phyloP scores from a whole-genome alignment of 2,888 invertebrate species.

The Brenthis daphne region DNA sequence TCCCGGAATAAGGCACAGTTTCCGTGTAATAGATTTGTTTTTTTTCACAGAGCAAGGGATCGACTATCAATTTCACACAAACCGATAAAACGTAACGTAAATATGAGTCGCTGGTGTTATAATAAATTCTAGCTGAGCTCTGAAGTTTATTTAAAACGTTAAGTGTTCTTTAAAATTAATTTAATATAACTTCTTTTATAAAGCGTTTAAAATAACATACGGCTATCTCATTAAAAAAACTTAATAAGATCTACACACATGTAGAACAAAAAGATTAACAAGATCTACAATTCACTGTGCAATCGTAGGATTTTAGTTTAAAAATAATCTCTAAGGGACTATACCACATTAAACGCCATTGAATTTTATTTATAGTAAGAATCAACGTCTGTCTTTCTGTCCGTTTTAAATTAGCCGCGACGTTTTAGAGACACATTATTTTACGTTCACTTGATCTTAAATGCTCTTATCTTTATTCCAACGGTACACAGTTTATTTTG shows the following conservation, averaged over 20 bases:
- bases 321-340: constrained; percentile 56
- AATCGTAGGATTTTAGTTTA: constrained; percentile 49
- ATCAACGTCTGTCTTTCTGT: constrained; percentile 56
- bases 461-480: constrained; percentile 9
- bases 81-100: too few species aligned
- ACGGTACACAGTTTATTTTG: constrained; percentile 13
- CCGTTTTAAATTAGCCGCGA: constrained; percentile 69
- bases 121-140: too few species aligned
- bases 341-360: constrained; percentile 55
- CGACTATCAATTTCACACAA: too few species aligned
- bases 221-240: constrained; percentile 7
- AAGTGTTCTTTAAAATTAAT: too few species aligned
- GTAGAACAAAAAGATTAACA: constrained; percentile 19
- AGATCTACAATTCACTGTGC: constrained; percentile 37
- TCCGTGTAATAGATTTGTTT: too few species aligned
- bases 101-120: too few species aligned
- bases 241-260: constrained; percentile 19
- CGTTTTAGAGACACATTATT: constrained; percentile 54
- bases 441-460: constrained; percentile 38
- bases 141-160: too few species aligned
- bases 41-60: too few species aligned
- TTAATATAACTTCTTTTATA: too few species aligned
- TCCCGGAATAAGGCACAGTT: too few species aligned
- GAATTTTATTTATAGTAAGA: constrained; percentile 59
- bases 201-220: too few species aligned